These are phyloP conservation scores for Actenoides hombroni DNA, from an alignment of 2,113 vertebrate genomes.

Conservation along the genomic window DNA sequence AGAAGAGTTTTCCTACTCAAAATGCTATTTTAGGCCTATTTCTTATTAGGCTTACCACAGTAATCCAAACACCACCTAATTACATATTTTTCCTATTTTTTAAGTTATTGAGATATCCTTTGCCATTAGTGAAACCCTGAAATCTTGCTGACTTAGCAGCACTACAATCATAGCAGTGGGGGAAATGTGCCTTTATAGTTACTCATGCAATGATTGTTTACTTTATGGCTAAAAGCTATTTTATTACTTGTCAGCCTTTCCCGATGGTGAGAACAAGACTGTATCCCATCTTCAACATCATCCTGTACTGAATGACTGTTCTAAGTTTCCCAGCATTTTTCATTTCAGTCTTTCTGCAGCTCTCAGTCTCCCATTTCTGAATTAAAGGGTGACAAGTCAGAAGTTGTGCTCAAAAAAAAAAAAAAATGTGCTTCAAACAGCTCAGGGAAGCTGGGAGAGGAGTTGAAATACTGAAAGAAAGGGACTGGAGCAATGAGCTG, in stretches of 20 bases:
- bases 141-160: neutral
- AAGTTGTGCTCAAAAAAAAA: neutral
- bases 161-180: neutral
- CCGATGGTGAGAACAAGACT: neutral
- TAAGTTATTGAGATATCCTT: neutral
- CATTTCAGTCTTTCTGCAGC: neutral
- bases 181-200: neutral
- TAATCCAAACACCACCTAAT: neutral
- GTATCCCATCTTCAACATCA: neutral
- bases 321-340: neutral
- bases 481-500: neutral
- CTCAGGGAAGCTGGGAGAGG: neutral
- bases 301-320: neutral
- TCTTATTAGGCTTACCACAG: neutral
- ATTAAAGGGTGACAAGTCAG: neutral
- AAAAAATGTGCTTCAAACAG: neutral
- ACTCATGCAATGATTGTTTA: neutral
- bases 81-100: neutral
- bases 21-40: neutral
- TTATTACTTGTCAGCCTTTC: neutral
- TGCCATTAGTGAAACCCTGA: neutral
- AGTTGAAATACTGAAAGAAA: neutral
- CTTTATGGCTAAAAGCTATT: neutral
- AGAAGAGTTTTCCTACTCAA: neutral
- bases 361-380: neutral